A percentile compares a stretch with the other conserved stretches of the same genome.
These are phyloP conservation scores for Ibidorhyncha struthersii DNA, from an alignment of 2,113 vertebrate species.

Conservation along the genomic window DNA sequence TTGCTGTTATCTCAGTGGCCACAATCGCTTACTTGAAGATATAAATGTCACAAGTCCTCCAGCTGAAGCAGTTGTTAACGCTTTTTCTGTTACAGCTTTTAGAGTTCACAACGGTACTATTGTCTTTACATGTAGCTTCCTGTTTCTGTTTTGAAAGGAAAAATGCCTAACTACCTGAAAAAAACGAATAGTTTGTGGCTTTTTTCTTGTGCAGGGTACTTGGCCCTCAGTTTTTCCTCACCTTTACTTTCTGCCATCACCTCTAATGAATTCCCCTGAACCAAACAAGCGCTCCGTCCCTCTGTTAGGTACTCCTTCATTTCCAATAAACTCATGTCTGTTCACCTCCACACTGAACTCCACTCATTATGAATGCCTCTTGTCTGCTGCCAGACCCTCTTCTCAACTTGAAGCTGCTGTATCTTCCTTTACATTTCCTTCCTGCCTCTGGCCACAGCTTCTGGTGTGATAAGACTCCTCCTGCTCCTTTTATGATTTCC, in stretches of 20 bases:
- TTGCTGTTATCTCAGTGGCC: not conserved
- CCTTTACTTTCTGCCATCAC: not conserved
- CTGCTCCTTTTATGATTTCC: not conserved
- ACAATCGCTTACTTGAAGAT: not conserved
- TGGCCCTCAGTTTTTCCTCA: not conserved
- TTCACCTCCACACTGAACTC: not conserved
- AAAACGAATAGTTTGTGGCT: not conserved
- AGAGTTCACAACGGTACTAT: not conserved
- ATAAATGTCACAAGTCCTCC: not conserved
- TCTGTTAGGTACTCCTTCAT: not conserved
- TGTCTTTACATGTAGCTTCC: not conserved
- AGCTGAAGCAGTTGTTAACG: not conserved
- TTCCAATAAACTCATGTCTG: not conserved
- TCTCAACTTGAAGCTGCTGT: not conserved
- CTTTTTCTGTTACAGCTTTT: not conserved
- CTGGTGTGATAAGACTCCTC: not conserved
- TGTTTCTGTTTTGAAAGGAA: not conserved
- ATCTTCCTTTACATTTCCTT: not conserved
- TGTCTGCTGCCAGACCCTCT: not conserved
- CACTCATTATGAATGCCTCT: fast-evolving
- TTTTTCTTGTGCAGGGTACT: not conserved
- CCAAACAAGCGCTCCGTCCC: not conserved
- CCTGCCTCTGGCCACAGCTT: not conserved
- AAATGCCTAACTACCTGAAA: not conserved
- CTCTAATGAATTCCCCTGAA: not conserved